Percentiles rank a stretch among this genome's conserved stretches.
These are phyloP conservation scores for Elgaria multicarinata DNA, from an alignment of 2,113 vertebrate genomes.

Conservation along the genomic window DNA sequence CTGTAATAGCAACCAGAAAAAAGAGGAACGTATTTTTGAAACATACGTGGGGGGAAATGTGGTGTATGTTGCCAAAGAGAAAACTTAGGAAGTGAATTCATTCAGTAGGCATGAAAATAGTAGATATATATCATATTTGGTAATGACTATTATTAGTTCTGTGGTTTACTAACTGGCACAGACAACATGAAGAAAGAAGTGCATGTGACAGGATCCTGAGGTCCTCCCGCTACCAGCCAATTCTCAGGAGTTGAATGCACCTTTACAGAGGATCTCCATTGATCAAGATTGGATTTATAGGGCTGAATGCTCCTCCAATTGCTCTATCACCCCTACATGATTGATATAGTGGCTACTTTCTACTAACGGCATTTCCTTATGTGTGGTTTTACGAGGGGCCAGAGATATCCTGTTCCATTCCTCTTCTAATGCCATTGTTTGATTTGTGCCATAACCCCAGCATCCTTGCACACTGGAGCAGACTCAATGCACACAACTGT, in stretches of 20 bases:
- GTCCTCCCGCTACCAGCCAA: no score
- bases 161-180: background rate
- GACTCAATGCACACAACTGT: background rate
- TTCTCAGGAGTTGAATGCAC: background rate
- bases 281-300: background rate
- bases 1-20: slow-evolving; percentile 4
- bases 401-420: background rate
- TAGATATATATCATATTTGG: background rate
- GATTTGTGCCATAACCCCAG: background rate
- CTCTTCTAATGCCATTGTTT: background rate
- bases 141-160: background rate
- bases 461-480: background rate
- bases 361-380: background rate
- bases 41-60: accelerated
- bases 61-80: slow-evolving; percentile 24
- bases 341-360: background rate
- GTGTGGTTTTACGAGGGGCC: background rate
- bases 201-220: background rate
- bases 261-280: background rate
- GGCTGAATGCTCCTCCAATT: background rate
- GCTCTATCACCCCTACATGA: background rate
- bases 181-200: no score
- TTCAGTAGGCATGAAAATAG: background rate
- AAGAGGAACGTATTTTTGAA: slow-evolving; percentile 44
- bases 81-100: background rate